Conservation (phyloP, 1,140 invertebrate genomes). For the Atta colombica region DNA sequence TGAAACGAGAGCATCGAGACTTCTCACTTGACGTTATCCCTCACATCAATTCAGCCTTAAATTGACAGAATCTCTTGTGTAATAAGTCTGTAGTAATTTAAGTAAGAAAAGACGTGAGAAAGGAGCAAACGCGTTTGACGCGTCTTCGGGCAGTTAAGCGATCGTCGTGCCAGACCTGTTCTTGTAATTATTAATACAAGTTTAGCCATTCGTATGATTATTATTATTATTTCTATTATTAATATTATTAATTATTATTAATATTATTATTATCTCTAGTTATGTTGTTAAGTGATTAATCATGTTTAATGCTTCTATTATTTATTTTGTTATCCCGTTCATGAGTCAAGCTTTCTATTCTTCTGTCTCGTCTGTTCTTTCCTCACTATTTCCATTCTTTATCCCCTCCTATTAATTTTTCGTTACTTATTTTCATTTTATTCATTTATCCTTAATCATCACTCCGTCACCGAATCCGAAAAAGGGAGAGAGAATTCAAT, state of each 20-base stretch:
- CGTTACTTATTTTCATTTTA: slow-evolving; percentile 49
- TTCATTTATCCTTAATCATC: slow-evolving; percentile 27
- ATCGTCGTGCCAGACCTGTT: slow-evolving; percentile 80
- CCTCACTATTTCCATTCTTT: slow-evolving; percentile 34
- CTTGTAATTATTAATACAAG: slow-evolving; percentile 83
- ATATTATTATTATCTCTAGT: slow-evolving; percentile 82
- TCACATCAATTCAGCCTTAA: slow-evolving; percentile 71
- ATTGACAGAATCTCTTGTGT: slow-evolving; percentile 73
- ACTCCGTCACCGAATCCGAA: neutral
- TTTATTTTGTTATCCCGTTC: slow-evolving; percentile 86
- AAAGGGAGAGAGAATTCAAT: slow-evolving; percentile 46
- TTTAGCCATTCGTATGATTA: slow-evolving; percentile 78
- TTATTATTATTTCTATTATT: slow-evolving; percentile 76
- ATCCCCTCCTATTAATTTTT: slow-evolving; percentile 39
- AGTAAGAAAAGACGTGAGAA: slow-evolving; percentile 49
- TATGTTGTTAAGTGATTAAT: slow-evolving; percentile 86
- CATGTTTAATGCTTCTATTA: slow-evolving; percentile 87
- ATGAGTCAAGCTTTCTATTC: slow-evolving; percentile 76
- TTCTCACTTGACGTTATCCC: slow-evolving; percentile 61
- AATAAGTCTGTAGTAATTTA: slow-evolving; percentile 48
- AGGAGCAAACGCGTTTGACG: slow-evolving; percentile 44
- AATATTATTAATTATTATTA: slow-evolving; percentile 81
- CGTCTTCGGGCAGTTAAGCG: slow-evolving; percentile 72
- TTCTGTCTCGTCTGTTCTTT: slow-evolving; percentile 34
- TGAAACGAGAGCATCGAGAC: neutral